Evolutionary conservation across 1,140 invertebrate genomes (phyloP).

Genomic region (Heliothis virescens): DNA sequence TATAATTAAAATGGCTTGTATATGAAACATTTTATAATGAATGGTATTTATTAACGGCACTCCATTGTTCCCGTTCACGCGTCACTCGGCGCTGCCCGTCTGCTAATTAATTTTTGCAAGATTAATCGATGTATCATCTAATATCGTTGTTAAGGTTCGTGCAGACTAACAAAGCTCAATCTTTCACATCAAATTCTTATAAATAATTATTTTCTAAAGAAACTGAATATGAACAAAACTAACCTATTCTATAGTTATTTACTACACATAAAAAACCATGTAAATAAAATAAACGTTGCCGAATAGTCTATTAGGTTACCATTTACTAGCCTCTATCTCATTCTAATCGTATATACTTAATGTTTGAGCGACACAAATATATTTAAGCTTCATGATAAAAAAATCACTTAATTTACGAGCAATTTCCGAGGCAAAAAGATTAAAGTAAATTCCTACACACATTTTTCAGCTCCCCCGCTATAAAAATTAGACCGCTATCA

Average conservation of each 20-base stretch:
- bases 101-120: constrained; percentile 47
- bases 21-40: constrained; percentile 39
- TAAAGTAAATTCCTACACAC: background rate
- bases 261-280: no score
- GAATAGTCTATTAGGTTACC: no score
- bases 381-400: no score
- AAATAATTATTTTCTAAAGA: no score
- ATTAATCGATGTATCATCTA: constrained; percentile 46
- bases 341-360: no score
- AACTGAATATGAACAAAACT: no score
- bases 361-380: no score
- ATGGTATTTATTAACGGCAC: constrained; percentile 29
- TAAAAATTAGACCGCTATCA: constrained; percentile 25
- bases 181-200: background rate
- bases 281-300: no score
- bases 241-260: no score
- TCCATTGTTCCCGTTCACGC: constrained; percentile 36
- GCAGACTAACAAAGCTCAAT: constrained; percentile 10
- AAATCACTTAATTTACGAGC: background rate
- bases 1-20: constrained; percentile 18
- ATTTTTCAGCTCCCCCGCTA: constrained; percentile 11
- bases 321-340: no score
- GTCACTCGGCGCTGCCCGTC: constrained; percentile 34
- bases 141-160: constrained; percentile 30
- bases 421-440: background rate